phyloP scores from a whole-genome alignment of 37 sponge, comb jelly and placozoan species.

The Mnemiopsis leidyi region DNA sequence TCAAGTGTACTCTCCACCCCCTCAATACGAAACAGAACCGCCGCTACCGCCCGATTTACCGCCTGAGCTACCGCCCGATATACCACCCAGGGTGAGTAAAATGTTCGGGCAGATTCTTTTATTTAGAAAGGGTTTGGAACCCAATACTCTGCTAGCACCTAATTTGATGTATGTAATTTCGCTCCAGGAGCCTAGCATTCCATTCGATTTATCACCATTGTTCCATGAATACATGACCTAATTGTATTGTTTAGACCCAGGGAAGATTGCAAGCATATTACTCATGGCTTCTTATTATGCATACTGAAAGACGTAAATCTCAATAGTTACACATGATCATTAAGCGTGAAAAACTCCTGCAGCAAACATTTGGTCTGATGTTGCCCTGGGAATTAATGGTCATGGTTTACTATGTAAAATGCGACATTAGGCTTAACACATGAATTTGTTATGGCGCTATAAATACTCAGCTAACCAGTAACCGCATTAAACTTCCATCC shows the following conservation, averaged over 20 bases:
- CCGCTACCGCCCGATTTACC: neutral
- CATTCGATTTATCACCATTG: neutral
- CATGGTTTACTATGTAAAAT: no score
- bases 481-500: no score
- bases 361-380: no score
- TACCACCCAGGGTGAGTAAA: constrained; percentile 23
- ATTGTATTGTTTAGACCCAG: neutral
- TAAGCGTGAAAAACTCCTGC: no score
- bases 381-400: no score
- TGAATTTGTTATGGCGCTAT: no score
- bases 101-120: neutral
- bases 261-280: neutral
- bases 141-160: neutral
- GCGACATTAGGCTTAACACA: no score
- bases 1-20: neutral
- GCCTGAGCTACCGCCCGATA: neutral
- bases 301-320: neutral
- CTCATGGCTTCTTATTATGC: neutral
- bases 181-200: neutral
- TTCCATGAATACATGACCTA: neutral
- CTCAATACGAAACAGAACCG: neutral
- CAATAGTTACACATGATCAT: neutral
- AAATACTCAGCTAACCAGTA: no score
- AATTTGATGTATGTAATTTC: neutral
- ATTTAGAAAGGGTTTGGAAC: neutral